Evolutionary conservation across 1,140 invertebrate species (phyloP).

Genomic region (Papilio xuthus): DNA sequence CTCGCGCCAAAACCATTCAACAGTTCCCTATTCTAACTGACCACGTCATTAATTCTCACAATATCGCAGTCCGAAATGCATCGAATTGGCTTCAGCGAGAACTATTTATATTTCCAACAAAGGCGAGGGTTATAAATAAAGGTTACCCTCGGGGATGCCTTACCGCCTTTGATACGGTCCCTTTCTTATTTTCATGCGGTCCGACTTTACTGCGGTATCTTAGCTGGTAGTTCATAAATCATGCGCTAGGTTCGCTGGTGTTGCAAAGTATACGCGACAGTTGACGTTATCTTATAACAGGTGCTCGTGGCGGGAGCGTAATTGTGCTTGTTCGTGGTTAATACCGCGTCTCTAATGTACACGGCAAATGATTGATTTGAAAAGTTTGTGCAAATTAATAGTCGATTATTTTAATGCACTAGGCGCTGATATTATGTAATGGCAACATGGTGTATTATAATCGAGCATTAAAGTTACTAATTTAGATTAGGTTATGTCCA

Average conservation of each 20-base stretch:
- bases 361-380: constrained; percentile 32
- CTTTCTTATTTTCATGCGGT: constrained; percentile 77
- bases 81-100: constrained; percentile 67
- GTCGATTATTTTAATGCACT: neutral
- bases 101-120: constrained; percentile 81
- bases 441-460: neutral
- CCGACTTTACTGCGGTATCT: constrained; percentile 70
- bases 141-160: constrained; percentile 66
- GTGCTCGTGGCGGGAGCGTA: constrained; percentile 31
- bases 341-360: constrained; percentile 34
- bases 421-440: neutral
- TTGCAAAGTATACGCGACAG: constrained; percentile 27
- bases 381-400: constrained; percentile 27
- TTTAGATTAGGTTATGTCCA: neutral
- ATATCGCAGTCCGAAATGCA: constrained; percentile 75
- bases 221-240: constrained; percentile 61
- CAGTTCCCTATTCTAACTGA: constrained; percentile 72
- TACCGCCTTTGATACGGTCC: constrained; percentile 76
- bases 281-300: constrained; percentile 38
- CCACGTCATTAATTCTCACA: constrained; percentile 79
- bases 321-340: constrained; percentile 36
- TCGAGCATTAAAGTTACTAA: neutral
- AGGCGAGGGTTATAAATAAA: constrained; percentile 75
- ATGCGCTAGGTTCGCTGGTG: constrained; percentile 45
- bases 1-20: constrained; percentile 60